Evolutionary conservation across 2,113 vertebrate genomes (phyloP).

Genomic region (Lontra canadensis): DNA sequence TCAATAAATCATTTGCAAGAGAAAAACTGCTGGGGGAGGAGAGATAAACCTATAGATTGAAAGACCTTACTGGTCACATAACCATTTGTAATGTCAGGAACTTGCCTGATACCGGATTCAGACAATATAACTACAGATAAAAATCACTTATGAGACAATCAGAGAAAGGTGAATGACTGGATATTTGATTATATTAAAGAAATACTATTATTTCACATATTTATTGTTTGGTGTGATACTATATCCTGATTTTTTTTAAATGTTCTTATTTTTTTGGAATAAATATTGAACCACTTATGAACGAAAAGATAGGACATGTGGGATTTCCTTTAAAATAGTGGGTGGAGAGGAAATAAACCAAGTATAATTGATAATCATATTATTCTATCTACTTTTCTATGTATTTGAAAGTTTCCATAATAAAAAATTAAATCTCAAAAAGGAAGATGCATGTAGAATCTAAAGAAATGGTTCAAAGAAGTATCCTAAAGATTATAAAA

Average conservation of each 20-base stretch:
- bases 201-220: not conserved
- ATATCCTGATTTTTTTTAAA: not conserved
- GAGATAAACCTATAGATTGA: not conserved
- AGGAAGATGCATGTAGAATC: not conserved
- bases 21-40: not conserved
- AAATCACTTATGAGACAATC: not conserved
- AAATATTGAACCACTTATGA: not conserved
- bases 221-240: not conserved
- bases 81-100: not conserved
- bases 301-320: not conserved
- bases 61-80: not conserved
- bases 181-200: not conserved
- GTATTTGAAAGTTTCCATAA: not conserved
- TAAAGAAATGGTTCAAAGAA: conserved; percentile 13
- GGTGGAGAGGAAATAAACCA: not conserved
- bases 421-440: not conserved
- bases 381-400: not conserved
- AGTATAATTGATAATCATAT: not conserved
- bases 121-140: not conserved
- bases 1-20: not conserved
- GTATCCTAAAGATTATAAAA: conserved; percentile 1
- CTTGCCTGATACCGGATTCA: not conserved
- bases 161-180: not conserved
- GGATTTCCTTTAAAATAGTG: not conserved
- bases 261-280: not conserved